Evolutionary conservation across 2,113 vertebrate genomes (phyloP), one percentile per base, ranked within the genome.

Genomic region (Nycticebus coucang): DNA sequence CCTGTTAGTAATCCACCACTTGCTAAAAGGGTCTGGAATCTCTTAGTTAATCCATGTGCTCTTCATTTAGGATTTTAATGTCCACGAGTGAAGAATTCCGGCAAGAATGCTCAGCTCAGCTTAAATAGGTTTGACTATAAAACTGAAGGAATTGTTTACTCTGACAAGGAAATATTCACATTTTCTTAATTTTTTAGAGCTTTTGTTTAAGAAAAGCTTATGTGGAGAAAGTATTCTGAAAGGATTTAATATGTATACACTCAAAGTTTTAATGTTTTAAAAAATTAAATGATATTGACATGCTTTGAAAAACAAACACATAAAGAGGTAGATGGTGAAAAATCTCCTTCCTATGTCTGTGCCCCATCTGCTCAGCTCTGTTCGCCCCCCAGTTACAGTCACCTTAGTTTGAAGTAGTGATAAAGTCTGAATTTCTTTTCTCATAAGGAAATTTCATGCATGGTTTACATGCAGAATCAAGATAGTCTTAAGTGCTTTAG

Each of bases 1-100:
- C 86, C 88, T 87, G 19, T 97, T 94, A 96, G 93, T 96, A 97
- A 98, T 97, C 96, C 92, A 89, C 94, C 95, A 95, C 87, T 87
- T 95, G 60, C 22, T 94, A 55, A 97, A 68, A 88, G 19, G 26
- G 66, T 41, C 84, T 92, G 45, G 60, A 69, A 78, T 77, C 41
- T 79, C 69, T 95, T 85, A 69, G 62, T 77, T 96, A 78, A 95
- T n/a, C 68, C 30, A 45, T 0, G 7, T 28, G 12, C 87, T 95
- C 69, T 74, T 72, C 62, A 91, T 77, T 97, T 89, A 91, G 89
- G 81, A 96, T 85, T 81, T 96, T 94, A 94, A 79, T 87, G 41
- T 22, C 53, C 7, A 69, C 2, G 50, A 7, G 26, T 24, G 82
- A 91, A 71, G 82, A 88, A 87, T 93, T 74, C 55, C 57, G 53